Conservation (phyloP, 2,113 vertebrate genomes). For the Pardalotus punctatus region DNA sequence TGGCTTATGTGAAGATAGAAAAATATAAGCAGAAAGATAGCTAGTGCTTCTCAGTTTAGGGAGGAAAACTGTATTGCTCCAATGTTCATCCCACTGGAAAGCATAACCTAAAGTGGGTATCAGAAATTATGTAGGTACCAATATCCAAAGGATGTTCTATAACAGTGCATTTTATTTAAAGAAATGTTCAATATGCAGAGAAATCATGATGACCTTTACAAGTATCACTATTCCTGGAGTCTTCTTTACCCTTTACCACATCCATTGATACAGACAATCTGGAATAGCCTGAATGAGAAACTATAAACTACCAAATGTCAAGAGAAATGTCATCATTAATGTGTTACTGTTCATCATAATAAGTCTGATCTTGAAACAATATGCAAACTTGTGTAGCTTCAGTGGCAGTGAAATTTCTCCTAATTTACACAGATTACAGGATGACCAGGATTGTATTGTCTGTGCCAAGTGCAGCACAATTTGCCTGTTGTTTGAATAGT, state of each 20-base stretch:
- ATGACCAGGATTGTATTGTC: neutral
- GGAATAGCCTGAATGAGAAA: constrained; percentile 19
- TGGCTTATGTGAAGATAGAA: neutral
- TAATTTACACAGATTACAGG: neutral
- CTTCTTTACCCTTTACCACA: constrained; percentile 35
- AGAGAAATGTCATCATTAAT: constrained; percentile 52
- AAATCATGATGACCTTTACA: constrained; percentile 56
- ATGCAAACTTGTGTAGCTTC: neutral
- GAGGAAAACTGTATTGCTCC: neutral
- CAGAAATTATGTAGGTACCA: neutral
- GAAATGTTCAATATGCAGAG: constrained; percentile 12
- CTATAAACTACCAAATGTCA: constrained; percentile 42
- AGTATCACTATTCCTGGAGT: constrained; percentile 27
- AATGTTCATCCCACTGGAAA: neutral
- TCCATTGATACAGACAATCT: constrained; percentile 14
- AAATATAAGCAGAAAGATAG: neutral
- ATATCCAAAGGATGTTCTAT: neutral
- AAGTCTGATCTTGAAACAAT: constrained; percentile 29
- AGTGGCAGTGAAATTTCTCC: neutral
- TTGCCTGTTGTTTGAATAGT: neutral
- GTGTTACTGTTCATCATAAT: neutral
- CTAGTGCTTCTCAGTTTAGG: neutral
- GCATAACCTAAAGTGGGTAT: neutral
- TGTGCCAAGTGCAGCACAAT: neutral
- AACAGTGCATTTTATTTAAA: constrained; percentile 39